Percentiles rank a stretch among this genome's conserved stretches.
Evolutionary conservation across 2,113 vertebrate species (phyloP).

Genomic region (Seriola rivoliana): DNA sequence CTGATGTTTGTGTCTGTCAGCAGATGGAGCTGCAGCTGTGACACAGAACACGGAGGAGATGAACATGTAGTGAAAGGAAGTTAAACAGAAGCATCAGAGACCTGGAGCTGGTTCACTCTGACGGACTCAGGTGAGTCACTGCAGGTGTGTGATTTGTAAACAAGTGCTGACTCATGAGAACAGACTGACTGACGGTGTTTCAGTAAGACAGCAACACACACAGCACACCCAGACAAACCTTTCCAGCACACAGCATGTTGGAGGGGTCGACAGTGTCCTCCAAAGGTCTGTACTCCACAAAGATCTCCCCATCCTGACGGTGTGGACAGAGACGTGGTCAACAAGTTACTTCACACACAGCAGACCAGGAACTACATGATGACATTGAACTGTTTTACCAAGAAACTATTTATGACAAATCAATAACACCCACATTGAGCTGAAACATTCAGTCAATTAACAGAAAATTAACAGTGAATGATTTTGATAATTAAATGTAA

Average conservation of each 20-base stretch:
- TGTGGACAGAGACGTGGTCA: neutral
- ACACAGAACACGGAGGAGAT: neutral
- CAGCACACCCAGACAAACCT: slow-evolving; percentile 80
- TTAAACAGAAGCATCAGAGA: no score
- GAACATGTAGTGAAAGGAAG: neutral
- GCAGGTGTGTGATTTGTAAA: no score
- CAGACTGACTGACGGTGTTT: neutral
- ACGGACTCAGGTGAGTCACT: no score
- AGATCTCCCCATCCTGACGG: slow-evolving; percentile 89
- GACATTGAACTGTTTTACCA: neutral
- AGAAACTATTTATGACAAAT: neutral
- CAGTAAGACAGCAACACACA: no score
- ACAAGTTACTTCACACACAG: neutral
- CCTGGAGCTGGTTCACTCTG: no score
- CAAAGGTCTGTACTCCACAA: slow-evolving; percentile 93
- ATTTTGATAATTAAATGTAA: no score
- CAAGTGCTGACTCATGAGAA: no score
- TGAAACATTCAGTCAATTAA: no score
- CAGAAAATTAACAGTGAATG: no score
- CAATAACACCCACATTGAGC: no score
- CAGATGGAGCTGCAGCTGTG: neutral
- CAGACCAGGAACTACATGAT: neutral
- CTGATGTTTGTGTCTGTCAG: neutral
- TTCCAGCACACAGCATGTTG: slow-evolving; percentile 95
- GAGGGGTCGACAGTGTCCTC: slow-evolving; percentile 93